phyloP scores from a whole-genome alignment of 2,797 vertebrate genomes.

The Acanthiza pusilla region DNA sequence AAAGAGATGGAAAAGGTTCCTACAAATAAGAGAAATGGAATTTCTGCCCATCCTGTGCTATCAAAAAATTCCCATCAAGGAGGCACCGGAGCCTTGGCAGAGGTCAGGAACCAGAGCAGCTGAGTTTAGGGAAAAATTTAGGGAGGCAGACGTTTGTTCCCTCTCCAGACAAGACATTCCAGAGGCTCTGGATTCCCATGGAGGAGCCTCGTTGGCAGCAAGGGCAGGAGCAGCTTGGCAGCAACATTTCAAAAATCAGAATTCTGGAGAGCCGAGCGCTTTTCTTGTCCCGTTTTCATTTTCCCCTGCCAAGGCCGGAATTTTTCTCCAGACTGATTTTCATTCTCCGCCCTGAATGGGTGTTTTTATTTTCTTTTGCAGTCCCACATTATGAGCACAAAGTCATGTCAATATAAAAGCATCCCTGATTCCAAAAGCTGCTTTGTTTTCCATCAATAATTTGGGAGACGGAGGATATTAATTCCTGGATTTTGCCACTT shows the following conservation, averaged over 20 bases:
- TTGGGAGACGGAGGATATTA: background rate
- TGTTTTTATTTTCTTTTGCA: background rate
- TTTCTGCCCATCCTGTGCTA: background rate
- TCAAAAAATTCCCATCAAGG: too few relatives aligned
- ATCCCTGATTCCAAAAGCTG: background rate
- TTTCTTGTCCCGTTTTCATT: background rate
- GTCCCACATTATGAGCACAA: background rate
- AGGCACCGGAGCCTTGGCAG: accelerated
- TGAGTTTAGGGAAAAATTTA: background rate
- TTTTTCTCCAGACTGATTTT: background rate
- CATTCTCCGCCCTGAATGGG: background rate
- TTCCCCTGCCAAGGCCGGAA: background rate
- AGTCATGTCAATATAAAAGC: background rate
- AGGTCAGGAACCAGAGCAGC: background rate
- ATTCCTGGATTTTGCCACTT: background rate
- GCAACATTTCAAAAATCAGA: background rate
- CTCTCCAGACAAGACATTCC: background rate
- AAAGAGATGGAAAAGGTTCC: background rate
- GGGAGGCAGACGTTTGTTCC: background rate
- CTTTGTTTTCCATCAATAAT: background rate
- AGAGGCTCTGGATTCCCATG: background rate
- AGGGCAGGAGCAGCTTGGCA: background rate
- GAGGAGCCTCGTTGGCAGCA: background rate
- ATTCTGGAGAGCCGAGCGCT: background rate
- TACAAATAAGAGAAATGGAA: background rate